phyloP scores from a whole-genome alignment of 2,888 invertebrate genomes.

The Eristalis arbustorum region DNA sequence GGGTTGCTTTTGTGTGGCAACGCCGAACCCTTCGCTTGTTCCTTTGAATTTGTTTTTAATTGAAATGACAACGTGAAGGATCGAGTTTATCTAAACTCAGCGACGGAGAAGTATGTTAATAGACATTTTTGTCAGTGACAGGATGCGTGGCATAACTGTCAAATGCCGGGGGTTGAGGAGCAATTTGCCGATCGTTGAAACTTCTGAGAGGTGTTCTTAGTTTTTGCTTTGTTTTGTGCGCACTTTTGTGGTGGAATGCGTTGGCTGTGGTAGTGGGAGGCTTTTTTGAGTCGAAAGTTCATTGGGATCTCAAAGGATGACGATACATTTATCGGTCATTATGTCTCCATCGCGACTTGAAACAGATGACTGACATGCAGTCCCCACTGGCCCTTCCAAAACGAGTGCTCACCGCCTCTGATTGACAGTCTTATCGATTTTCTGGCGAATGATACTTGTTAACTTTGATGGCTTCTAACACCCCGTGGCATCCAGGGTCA shows the following conservation, averaged over 20 bases:
- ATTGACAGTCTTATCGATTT: no score
- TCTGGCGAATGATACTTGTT: no score
- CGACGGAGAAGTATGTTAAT: slow-evolving; percentile 2
- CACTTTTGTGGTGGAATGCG: background rate
- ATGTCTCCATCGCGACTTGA: no score
- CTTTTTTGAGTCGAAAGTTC: no score
- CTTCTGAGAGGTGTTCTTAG: background rate
- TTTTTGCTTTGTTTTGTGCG: background rate
- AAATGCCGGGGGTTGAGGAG: background rate
- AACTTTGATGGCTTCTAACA: background rate
- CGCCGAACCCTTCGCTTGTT: slow-evolving; percentile 13
- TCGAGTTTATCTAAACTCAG: slow-evolving; percentile 13
- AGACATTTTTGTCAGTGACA: background rate
- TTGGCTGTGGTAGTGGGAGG: background rate
- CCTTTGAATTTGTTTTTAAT: slow-evolving; percentile 57
- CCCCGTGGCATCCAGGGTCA: background rate
- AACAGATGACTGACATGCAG: no score
- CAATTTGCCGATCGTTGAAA: background rate
- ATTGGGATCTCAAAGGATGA: no score
- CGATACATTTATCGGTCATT: no score
- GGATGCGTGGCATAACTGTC: background rate
- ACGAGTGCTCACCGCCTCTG: no score
- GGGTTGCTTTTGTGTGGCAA: slow-evolving; percentile 14
- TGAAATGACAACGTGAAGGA: slow-evolving; percentile 45
- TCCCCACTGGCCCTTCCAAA: no score